Base-by-base conservation (phyloP, 1,140 invertebrate species). In the Vanessa atalanta region DNA sequence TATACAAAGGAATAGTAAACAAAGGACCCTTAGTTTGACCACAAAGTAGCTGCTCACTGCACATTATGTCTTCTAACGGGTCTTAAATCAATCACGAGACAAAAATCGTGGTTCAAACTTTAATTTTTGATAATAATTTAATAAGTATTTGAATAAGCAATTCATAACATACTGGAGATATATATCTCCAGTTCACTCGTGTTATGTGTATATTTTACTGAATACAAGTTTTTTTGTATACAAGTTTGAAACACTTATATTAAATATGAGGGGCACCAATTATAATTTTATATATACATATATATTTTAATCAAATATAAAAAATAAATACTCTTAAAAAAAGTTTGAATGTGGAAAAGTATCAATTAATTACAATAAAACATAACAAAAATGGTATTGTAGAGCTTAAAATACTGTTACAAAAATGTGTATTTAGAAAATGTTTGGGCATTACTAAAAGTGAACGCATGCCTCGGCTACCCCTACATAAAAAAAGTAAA, bases 11-110 rank as follows among this genome's bases (percentile, higher is more conserved):
- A 76, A 60, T 63, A 48, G 73, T 81, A 83, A 86, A 90, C 83
- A 89, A 91, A 83, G 79, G 79, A 70, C 77, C 77, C 76, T 71
- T 70, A 72, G 82, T 76, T 82, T 80, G 83, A 87, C 88, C 88
- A 88, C 88, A 88, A 85, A 84, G 83, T 88, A 84, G 88, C 88
- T 88, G 80, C 82, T 82, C 70, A 81, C 78, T 76, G 74, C 65
- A 73, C 77, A 83, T 88, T 86, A 83, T 85, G 9, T 43, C 9
- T 43, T 43, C 37, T 69, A 55, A 70, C 64, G 61, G 68, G 47
- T 71, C 78, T 69, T 87, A 88, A 90, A 88, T 88, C 85, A 84
- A 83, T 81, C 71, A 68, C 14, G 60, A 51, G 67, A 23, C 65
- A 60, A 79, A 5, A 68, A 60, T 7, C 12, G 23, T 23, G 20